Evolutionary conservation across 2,888 invertebrate genomes (phyloP), one percentile per base, ranked within the genome.

Genomic region (Aelia acuminata): DNA sequence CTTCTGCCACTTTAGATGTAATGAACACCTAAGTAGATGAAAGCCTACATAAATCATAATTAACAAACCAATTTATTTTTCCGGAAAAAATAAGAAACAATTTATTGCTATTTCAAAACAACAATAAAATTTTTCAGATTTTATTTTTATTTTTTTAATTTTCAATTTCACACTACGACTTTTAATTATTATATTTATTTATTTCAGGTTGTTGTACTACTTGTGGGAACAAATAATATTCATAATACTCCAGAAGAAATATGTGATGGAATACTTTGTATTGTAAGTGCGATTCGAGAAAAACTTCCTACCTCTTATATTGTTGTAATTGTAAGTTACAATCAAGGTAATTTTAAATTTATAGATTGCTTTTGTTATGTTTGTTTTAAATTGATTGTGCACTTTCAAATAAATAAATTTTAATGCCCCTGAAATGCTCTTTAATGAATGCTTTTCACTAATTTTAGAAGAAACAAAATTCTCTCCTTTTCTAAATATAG

Each of bases 141-240:
- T n/a, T n/a, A n/a, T n/a, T n/a, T n/a, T n/a, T n/a, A n/a, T n/a
- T n/a, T n/a, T n/a, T n/a, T n/a, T n/a, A n/a, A n/a, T n/a, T n/a
- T n/a, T n/a, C n/a, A n/a, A n/a, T n/a, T n/a, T n/a, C n/a, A n/a
- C n/a, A n/a, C n/a, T n/a, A n/a, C n/a, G n/a, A n/a, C n/a, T n/a
- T 57, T n/a, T 13, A 57, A 26, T 31, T 63, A 63, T 63, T 31
- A 57, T 31, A 18, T 31, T 11, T 31, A 4, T 63, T 70, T 90
- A 84, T 92, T 92, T 92, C 92, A 97, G 97, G 96, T 96, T 47
- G 95, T 98, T 91, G 97, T 98, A 88, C 93, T 98, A 87, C 95
- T 96, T 92, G 96, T 96, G 90, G 98, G 98, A 89, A 97, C 98
- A 89, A 98, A 97, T 92, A 98, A 98, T 93, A 94, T 96, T 92